A percentile compares a stretch with the other conserved stretches of the same genome.
Evolutionary conservation across 2,888 invertebrate genomes (phyloP).

Genomic region (Eupithecia abbreviata): DNA sequence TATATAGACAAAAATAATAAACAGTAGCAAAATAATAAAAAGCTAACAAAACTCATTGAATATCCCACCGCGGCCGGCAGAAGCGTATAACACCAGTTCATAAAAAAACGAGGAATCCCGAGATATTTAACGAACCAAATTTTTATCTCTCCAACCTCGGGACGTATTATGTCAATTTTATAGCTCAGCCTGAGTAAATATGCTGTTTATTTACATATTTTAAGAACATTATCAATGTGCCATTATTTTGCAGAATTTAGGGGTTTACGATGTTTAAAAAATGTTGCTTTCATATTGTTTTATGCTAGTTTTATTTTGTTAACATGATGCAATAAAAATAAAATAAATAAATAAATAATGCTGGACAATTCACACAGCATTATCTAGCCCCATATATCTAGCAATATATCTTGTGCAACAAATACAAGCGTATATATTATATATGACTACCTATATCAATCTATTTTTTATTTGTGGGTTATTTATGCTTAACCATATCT

Average conservation of each 20-base stretch:
- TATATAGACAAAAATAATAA: background rate
- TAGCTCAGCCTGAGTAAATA: slow-evolving; percentile 6
- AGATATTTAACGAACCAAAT: slow-evolving; percentile 56
- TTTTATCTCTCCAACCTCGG: slow-evolving; percentile 55
- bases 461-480: no score
- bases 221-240: slow-evolving; percentile 1
- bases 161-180: slow-evolving; percentile 65
- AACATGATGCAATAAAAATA: no score
- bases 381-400: no score
- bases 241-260: background rate
- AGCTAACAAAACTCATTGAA: background rate
- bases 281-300: background rate
- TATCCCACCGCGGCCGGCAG: slow-evolving; percentile 3
- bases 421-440: no score
- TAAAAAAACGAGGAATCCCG: slow-evolving; percentile 20
- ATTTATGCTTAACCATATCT: no score
- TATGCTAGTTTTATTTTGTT: background rate
- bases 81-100: slow-evolving; percentile 13
- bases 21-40: slow-evolving; percentile 2
- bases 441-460: no score
- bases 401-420: no score
- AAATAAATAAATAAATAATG: no score
- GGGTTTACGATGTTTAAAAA: background rate
- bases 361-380: no score
- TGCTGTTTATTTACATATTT: slow-evolving; percentile 16